phyloP scores from a whole-genome alignment of 2,797 vertebrate genomes.

The Macropodus opercularis region DNA sequence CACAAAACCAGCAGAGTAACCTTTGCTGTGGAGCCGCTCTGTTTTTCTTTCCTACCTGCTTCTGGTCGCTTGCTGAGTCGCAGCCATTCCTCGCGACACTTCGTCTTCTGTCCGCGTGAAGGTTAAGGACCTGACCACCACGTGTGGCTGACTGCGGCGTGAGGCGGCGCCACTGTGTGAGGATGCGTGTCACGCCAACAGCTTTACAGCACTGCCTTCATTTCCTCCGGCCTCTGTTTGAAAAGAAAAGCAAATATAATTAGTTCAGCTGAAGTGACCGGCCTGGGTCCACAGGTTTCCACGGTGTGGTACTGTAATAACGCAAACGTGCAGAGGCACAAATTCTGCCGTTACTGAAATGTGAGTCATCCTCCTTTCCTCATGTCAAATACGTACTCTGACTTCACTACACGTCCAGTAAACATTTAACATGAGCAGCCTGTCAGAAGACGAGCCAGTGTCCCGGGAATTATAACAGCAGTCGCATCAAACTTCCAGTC shows the following conservation, averaged over 20 bases:
- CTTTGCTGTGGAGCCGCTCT: constrained; percentile 7
- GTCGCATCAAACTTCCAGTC: neutral
- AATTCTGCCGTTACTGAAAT: too few species aligned
- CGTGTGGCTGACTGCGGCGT: constrained; percentile 54
- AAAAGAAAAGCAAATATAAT: constrained; percentile 32
- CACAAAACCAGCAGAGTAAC: constrained; percentile 40
- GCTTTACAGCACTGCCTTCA: constrained; percentile 37
- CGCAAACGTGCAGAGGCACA: constrained; percentile 12
- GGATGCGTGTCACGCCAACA: constrained; percentile 48
- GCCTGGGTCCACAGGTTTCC: constrained; percentile 16
- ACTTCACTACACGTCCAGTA: too few species aligned
- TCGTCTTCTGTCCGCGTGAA: constrained; percentile 62
- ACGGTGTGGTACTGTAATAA: constrained; percentile 21
- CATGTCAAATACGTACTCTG: too few species aligned
- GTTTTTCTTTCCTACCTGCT: constrained; percentile 36
- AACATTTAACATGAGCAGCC: neutral
- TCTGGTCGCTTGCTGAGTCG: constrained; percentile 37
- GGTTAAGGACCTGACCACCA: constrained; percentile 69
- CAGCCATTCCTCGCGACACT: constrained; percentile 26
- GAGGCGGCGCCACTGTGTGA: constrained; percentile 26
- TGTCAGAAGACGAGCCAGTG: constrained; percentile 1
- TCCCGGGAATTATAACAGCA: neutral
- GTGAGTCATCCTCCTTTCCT: too few species aligned
- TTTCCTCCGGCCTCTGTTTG: constrained; percentile 22
- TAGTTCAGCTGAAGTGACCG: constrained; percentile 45